Base-by-base conservation (phyloP, 2,888 invertebrate genomes). In the Eucriotettix oculatus region DNA sequence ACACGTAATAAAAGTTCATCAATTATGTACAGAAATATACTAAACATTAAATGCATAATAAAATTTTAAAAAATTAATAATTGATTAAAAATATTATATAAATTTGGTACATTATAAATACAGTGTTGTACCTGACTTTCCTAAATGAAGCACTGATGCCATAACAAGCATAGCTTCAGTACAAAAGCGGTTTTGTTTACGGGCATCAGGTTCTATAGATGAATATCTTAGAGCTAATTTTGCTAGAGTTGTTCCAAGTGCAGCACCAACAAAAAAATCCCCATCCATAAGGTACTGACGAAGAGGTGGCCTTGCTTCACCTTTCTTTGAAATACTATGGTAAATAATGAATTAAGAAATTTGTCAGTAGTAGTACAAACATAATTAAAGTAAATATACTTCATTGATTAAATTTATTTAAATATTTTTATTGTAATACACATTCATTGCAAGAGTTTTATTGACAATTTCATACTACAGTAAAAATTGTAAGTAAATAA, bases 221-320 rank as follows among this genome's bases (percentile, higher is more conserved):
- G 78, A 75, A 69, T 81, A 88, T 60, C 86, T 78, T 57, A 98
- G 79, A 0, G 93, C 89, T 68, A 99, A 75, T 76, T 98, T 98
- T 52, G 91, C 86, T 58, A 99, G 78, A 42, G 93, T 90, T 1
- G 95, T 90, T 54, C 93, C 90, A 17, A 98, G 77, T 53, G 94
- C 86, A 14, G 97, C 94, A 1, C 90, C 95, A 63, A 97, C 88
- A 75, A 96, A 99, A 75, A 95, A 95, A 70, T 99, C 95, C 1
- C 97, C 97, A 66, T 90, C 87, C 79, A 93, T 84, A 69, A 99
- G 79, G 70, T 94, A 95, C 66, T 87, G 84, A 48, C 93, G 82
- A 61, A 97, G 75, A 10, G 90, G 85, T 16, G 92, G 92, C 58
- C 89, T 77, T 66, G 83, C 81, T 68, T 84, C 86, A 62, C 72